Evolutionary conservation across 2,797 vertebrate species (phyloP), one percentile per base, ranked within the genome.

Genomic region (Iguana delicatissima): DNA sequence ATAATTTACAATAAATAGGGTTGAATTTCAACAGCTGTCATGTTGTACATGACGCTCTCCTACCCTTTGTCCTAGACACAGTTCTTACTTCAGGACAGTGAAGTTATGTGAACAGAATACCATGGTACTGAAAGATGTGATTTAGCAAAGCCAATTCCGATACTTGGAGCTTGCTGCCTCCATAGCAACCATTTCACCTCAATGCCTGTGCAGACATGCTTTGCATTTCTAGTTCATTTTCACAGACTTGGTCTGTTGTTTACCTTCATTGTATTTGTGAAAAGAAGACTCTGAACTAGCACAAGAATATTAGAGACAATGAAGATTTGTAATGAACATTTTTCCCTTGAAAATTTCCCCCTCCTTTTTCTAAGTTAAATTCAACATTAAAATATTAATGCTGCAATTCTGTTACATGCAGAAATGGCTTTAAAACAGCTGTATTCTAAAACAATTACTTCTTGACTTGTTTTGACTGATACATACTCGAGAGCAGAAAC

Each of bases 101-200:
- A 24, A 91, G 32, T 57, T 92, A 87, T 46, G n/a, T 89, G 35
- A 93, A 92, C 84, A 91, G 89, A 94, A 90, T 89, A 86, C 92
- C 91, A 76, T 77, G 90, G 57, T 73, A 93, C 9, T 85, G 73
- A 72, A 83, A 94, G 74, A 90, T 80, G 88, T 76, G 89, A 90
- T 52, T 94, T 94, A 96, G 93, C 92, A 97, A 95, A 97, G 96
- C 95, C 93, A 97, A 94, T 94, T 91, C 94, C 95, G 95, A 96
- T 96, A 97, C 95, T 97, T 96, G 95, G 92, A 95, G 94, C 97
- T 94, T 93, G 94, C 92, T 96, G 96, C 93, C 93, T 87, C 98
- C 98, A 98, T 98, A 97, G 98, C 97, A 98, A 98, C 98, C 84
- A 92, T 93, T 96, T 96, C 96, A 95, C 96, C 95, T 91, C 84